Evolutionary conservation across 2,888 invertebrate species (phyloP).

Genomic region (Chloromyia formosa): DNA sequence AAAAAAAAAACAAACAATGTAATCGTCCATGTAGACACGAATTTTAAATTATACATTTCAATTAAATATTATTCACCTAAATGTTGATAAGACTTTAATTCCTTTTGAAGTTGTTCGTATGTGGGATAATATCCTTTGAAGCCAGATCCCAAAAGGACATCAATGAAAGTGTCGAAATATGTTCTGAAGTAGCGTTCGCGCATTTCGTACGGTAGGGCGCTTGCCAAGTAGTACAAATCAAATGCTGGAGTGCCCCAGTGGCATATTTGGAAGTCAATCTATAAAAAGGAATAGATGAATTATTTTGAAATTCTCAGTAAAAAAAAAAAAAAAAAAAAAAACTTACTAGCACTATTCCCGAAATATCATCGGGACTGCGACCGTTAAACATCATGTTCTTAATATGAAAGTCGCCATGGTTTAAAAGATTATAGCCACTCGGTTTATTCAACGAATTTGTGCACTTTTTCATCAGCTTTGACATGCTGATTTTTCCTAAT

Average conservation of each 20-base stretch:
- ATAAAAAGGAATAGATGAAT: neutral
- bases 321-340: too few species aligned
- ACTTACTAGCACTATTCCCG: conserved; percentile 18
- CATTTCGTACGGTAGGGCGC: neutral
- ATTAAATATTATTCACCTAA: too few species aligned
- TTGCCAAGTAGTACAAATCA: conserved; percentile 10
- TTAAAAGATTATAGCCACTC: neutral
- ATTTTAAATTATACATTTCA: too few species aligned
- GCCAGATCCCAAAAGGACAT: conserved; percentile 3
- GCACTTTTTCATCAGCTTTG: neutral
- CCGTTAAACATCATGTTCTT: conserved; percentile 36
- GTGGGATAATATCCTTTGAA: conserved; percentile 15
- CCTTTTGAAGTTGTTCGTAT: conserved; percentile 16
- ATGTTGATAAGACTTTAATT: neutral
- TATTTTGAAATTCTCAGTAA: neutral
- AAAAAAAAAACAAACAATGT: too few species aligned
- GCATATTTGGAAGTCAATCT: conserved; percentile 32
- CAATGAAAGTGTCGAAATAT: conserved; percentile 20
- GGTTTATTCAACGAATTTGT: neutral
- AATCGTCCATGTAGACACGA: too few species aligned
- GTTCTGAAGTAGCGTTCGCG: neutral
- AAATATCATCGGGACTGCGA: neutral
- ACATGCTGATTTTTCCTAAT: neutral
- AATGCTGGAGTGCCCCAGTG: conserved; percentile 30
- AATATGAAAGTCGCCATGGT: conserved; percentile 28